A percentile compares a stretch with the other conserved stretches of the same genome.
phyloP scores from a whole-genome alignment of 30 jellyfish, hydroid and myxozoan species.

The Chrysaora quinquecirrha region DNA sequence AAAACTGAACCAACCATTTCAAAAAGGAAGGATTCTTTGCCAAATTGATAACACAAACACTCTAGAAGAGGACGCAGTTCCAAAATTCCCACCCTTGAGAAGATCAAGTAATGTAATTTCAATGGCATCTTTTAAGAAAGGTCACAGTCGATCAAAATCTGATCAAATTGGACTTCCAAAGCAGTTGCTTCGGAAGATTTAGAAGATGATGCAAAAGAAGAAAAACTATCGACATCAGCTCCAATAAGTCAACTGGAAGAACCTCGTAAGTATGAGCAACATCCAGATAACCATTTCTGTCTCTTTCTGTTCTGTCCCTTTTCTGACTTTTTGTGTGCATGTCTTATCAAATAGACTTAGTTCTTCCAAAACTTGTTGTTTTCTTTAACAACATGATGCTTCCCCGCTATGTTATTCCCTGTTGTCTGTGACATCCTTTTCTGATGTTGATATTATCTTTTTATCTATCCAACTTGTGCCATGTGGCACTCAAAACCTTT shows the following conservation, averaged over 20 bases:
- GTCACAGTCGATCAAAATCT: conserved; percentile 95
- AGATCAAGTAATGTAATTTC: conserved; percentile 53
- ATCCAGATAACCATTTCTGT: no score
- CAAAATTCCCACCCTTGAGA: not conserved
- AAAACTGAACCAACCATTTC: not conserved
- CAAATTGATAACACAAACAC: not conserved
- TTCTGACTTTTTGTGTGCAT: no score
- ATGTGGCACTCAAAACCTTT: no score
- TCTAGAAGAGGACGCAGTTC: conserved; percentile 13
- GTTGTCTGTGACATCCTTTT: no score
- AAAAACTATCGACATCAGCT: conserved; percentile 62
- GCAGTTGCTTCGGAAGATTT: conserved; percentile 24
- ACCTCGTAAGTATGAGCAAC: conserved; percentile 37
- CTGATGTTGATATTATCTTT: no score
- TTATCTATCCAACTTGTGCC: no score
- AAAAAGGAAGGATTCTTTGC: not conserved
- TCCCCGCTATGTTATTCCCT: no score
- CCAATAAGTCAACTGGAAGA: conserved; percentile 66
- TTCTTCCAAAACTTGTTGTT: no score
- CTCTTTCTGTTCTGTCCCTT: no score
- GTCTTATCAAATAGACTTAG: no score
- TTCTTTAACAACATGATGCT: no score
- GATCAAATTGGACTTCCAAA: conserved; percentile 80
- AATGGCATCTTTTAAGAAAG: conserved; percentile 72
- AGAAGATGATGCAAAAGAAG: conserved; percentile 40